Base-by-base conservation (phyloP, 2,888 invertebrate species). In the Diarsia mendica region DNA sequence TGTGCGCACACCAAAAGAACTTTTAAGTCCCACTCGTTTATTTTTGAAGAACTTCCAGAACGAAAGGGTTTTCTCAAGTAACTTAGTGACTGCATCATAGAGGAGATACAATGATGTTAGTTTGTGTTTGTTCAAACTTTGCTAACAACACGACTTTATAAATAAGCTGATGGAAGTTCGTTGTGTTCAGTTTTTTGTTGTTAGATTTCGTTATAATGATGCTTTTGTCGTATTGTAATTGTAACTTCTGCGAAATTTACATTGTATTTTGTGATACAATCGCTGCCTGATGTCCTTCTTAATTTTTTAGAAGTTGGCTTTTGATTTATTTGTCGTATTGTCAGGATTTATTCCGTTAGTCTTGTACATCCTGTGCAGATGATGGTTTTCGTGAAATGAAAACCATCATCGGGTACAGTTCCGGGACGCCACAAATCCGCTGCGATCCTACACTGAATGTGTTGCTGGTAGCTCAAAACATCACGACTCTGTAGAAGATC, bases 1-100 rank as follows among this genome's bases (percentile, higher is more conserved):
- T 85, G 85, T 86, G 87, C 72, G 69, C 76, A 66, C 76, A 68
- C 77, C 67, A 80, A 83, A 75, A 72, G 67, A 89, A 88, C 80
- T 88, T 88, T 87, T 77, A 85, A 89, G 85, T 83, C 79, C 9
- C 13, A 79, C 80, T 88, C 83, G 85, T 86, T 88, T 88, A 86
- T 88, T 86, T 89, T 79, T 81, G 58, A 69, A 78, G 82, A 86
- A 74, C 72, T 84, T 73, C 63, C 60, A 51, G 69, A 69, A 65
- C 76, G 79, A 84, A 83, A 82, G 78, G 79, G 79, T 66, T 88
- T 88, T 71, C 60, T 67, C 70, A 75, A 80, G 72, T 65, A 73
- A 80, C 75, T 80, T 74, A 78, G 67, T 51, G 68, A 75, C 75
- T 80, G 77, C 80, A 82, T 83, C 79, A 77, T 76, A 70, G 61